Conservation (phyloP, 2,797 vertebrate genomes). For the Pantherophis vulpinus region DNA sequence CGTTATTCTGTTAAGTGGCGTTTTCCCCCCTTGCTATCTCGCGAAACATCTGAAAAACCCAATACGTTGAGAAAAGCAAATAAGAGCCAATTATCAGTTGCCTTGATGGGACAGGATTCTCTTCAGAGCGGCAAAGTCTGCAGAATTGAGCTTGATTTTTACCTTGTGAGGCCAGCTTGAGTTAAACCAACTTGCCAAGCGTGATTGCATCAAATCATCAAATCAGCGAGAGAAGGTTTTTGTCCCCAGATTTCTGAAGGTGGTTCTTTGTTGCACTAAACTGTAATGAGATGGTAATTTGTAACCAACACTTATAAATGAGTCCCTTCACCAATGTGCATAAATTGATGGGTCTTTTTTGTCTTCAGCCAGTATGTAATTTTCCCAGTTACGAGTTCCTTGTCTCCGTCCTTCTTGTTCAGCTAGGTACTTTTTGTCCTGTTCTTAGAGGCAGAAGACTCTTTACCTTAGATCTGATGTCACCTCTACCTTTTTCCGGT, state of each 20-base stretch:
- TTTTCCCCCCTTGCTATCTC: neutral
- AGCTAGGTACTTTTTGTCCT: neutral
- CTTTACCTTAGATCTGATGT: neutral
- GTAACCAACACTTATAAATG: neutral
- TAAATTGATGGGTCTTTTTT: neutral
- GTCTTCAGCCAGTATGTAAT: neutral
- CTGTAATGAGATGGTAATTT: neutral
- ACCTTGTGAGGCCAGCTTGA: neutral
- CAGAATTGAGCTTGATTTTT: neutral
- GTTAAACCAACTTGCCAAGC: neutral
- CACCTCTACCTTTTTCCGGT: neutral
- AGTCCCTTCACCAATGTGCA: neutral
- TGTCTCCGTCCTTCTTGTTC: neutral
- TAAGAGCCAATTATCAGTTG: neutral
- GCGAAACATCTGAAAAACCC: neutral
- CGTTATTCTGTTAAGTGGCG: neutral
- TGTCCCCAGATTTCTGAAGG: neutral
- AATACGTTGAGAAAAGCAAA: neutral
- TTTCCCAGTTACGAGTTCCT: neutral
- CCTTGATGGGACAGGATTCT: neutral
- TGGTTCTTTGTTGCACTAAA: neutral
- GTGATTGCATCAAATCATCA: neutral
- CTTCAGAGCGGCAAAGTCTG: neutral
- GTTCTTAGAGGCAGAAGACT: neutral
- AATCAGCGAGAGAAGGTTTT: neutral